Conservation (phyloP, 2,113 vertebrate genomes). For the Sphaerodactylus townsendi region DNA sequence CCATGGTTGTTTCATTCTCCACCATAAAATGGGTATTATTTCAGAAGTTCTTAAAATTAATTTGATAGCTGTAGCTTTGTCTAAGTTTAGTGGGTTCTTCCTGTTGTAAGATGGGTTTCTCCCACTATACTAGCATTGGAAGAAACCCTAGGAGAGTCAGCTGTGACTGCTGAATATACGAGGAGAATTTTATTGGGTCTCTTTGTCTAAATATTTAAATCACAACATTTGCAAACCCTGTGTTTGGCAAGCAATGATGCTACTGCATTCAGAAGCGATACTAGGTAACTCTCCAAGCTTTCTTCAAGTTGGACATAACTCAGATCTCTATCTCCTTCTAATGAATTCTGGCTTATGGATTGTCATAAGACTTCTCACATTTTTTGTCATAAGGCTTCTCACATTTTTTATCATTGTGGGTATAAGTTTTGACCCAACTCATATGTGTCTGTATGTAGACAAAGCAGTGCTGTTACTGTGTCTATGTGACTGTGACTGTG, state of each 20-base stretch:
- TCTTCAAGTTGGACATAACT: neutral
- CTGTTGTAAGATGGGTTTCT: neutral
- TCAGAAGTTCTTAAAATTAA: neutral
- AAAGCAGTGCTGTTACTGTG: neutral
- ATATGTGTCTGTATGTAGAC: neutral
- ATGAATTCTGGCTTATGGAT: neutral
- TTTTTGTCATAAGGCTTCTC: no score
- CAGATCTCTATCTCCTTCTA: neutral
- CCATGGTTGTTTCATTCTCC: neutral
- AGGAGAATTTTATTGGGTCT: neutral
- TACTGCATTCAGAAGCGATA: neutral
- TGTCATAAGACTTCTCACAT: neutral
- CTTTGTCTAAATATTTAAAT: neutral
- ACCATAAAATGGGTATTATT: no score
- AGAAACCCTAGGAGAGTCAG: neutral
- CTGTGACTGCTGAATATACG: neutral
- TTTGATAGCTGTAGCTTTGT: neutral
- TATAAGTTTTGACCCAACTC: neutral
- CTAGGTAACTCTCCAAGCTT: neutral
- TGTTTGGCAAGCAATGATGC: neutral
- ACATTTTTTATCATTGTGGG: neutral
- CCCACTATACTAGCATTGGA: neutral
- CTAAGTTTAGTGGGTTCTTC: neutral
- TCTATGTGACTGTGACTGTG: no score
- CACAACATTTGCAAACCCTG: no score